Evolutionary conservation across 2,888 invertebrate genomes (phyloP), one percentile per base, ranked within the genome.

Genomic region (Lycia hirtaria): DNA sequence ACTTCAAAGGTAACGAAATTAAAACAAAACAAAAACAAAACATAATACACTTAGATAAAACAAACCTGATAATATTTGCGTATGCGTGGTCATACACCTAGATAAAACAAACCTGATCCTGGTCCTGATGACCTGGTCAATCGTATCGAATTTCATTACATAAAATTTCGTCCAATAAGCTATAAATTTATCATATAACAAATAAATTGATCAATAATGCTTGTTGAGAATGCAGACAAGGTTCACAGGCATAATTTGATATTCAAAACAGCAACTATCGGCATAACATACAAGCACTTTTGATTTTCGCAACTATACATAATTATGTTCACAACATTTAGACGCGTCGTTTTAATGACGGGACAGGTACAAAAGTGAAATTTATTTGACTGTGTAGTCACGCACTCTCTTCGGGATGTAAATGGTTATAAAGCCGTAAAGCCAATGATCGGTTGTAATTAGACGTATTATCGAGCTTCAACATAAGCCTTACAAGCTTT

Each of bases 311-410:
- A 85, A 84, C 71, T 60, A 44, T 28, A 62, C 56, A 69, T 53
- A 62, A 75, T 69, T 61, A 71, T 19, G 28, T 59, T 49, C 56
- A 40, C 64, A 64, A 72, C 67, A 63, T 64, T 72, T 73, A 63
- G 67, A 62, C 64, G 67, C 62, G 71, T 75, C 71, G 77, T 79
- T 80, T 80, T 70, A 82, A 80, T 81, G 75, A 26, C 24, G n/a
- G 24, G 78, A 83, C 79, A 73, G 78, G 78, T 67, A 72, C 60
- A 73, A 81, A 81, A 81, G 83, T 79, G 75, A 83, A 81, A 79
- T 73, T 73, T 64, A 60, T 63, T 40, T 37, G 30, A 12, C n/a
- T 10, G 1, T 19, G 28, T 19, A 33, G 38, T 47, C 51, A 51
- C 45, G 50, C 45, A 38, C 20, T 43, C 17, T 49, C 26, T 5